Evolutionary conservation across 1,140 invertebrate species (phyloP).

Genomic region (Drosophila kikkawai): DNA sequence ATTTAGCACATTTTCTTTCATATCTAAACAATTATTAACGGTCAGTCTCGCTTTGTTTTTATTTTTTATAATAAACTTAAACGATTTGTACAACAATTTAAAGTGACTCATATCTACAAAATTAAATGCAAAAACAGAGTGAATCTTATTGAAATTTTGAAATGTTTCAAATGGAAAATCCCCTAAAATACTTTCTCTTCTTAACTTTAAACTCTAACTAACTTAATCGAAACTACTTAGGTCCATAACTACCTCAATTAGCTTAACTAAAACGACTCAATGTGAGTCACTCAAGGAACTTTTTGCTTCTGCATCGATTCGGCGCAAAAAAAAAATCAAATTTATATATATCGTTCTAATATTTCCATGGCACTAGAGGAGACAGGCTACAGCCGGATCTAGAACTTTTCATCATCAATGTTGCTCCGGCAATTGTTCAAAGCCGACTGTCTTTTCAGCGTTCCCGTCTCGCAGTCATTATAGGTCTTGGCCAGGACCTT

Average conservation of each 20-base stretch:
- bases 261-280: conserved; percentile 66
- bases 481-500: conserved; percentile 87
- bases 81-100: conserved; percentile 24
- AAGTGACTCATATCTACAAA: conserved; percentile 19
- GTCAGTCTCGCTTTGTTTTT: conserved; percentile 41
- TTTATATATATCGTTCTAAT: conserved; percentile 52
- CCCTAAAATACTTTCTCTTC: conserved; percentile 31
- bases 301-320: conserved; percentile 48
- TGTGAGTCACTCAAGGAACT: conserved; percentile 78
- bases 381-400: conserved; percentile 13
- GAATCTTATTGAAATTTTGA: background rate
- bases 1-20: conserved; percentile 28
- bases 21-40: conserved; percentile 36
- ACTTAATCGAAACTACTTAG: conserved; percentile 41
- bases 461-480: conserved; percentile 92
- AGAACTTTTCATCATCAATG: conserved; percentile 84
- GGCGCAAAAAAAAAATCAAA: conserved; percentile 49
- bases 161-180: background rate
- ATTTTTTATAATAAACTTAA: conserved; percentile 12
- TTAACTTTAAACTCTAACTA: background rate
- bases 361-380: conserved; percentile 69
- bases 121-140: conserved; percentile 4
- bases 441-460: conserved; percentile 91
- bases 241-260: conserved; percentile 48
- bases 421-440: conserved; percentile 85